Percentiles rank a stretch among this genome's conserved stretches.
Evolutionary conservation across 1,140 invertebrate species (phyloP).

Genomic region (Trachelipus rathkii): DNA sequence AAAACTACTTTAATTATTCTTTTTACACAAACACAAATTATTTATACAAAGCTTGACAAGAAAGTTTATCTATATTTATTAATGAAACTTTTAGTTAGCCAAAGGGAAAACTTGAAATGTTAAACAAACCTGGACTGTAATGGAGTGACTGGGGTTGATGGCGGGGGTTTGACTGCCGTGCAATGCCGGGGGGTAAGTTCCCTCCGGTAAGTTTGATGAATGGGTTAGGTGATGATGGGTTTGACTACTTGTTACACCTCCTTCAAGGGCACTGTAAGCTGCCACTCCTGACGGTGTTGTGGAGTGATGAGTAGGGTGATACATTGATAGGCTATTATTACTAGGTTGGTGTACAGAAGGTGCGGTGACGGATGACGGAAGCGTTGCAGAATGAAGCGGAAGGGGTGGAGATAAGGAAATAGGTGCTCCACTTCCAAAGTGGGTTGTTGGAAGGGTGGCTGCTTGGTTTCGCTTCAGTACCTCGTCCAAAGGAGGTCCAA

Average conservation of each 20-base stretch:
- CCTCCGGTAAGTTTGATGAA: conserved; percentile 22
- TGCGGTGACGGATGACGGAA: conserved; percentile 2
- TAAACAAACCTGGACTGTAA: conserved; percentile 44
- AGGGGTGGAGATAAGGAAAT: conserved; percentile 1
- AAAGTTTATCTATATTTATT: too few relatives aligned
- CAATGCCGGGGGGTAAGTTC: neutral
- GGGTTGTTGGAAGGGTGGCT: neutral
- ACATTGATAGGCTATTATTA: neutral
- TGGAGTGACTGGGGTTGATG: conserved; percentile 43
- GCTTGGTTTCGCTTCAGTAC: neutral
- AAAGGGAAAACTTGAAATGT: neutral
- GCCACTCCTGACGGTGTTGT: neutral
- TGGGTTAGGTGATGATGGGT: conserved; percentile 21
- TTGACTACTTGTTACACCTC: neutral
- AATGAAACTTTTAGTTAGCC: too few relatives aligned
- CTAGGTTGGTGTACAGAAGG: neutral
- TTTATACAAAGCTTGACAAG: too few relatives aligned
- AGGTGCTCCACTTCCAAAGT: neutral
- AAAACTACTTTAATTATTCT: too few relatives aligned
- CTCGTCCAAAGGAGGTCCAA: conserved; percentile 12
- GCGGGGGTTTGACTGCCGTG: conserved; percentile 28
- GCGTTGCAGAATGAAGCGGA: conserved; percentile 13
- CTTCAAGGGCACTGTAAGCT: conserved; percentile 12
- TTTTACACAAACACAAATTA: too few relatives aligned
- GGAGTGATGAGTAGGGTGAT: conserved; percentile 15